Conservation (phyloP, 2,113 vertebrate genomes). For the Porphyrio hochstetteri region DNA sequence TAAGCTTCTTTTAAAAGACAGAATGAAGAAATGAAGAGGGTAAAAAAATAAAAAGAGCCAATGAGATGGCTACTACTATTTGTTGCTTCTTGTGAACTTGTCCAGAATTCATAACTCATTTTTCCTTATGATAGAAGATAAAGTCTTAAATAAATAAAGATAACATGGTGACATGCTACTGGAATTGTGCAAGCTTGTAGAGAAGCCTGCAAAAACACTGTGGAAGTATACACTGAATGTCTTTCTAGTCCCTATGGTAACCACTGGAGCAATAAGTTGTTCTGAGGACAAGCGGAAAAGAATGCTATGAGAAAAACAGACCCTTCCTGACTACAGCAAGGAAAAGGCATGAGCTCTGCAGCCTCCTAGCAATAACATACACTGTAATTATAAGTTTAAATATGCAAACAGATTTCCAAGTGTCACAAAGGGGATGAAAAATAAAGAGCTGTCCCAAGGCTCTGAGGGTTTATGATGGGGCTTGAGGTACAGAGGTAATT, state of each 20-base stretch:
- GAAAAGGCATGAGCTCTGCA: slow-evolving; percentile 20
- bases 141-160: slow-evolving; percentile 32
- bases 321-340: slow-evolving; percentile 29
- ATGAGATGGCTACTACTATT: background rate
- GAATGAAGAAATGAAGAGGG: background rate
- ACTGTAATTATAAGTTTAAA: background rate
- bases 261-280: slow-evolving; percentile 34
- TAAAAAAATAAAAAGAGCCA: background rate
- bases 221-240: slow-evolving; percentile 3
- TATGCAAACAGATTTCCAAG: slow-evolving; percentile 32
- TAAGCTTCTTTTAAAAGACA: background rate
- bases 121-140: background rate
- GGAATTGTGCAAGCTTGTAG: background rate
- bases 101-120: background rate
- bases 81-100: slow-evolving; percentile 3
- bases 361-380: background rate
- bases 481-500: background rate
- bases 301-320: slow-evolving; percentile 67
- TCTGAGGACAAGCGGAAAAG: slow-evolving; percentile 62
- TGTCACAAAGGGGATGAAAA: slow-evolving; percentile 49
- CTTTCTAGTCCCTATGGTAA: slow-evolving; percentile 61
- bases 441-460: background rate
- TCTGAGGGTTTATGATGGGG: background rate
- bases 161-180: background rate
- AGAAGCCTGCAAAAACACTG: slow-evolving; percentile 18